Base-by-base conservation (phyloP, 1,140 invertebrate genomes). In the Drosophila paulistorum region DNA sequence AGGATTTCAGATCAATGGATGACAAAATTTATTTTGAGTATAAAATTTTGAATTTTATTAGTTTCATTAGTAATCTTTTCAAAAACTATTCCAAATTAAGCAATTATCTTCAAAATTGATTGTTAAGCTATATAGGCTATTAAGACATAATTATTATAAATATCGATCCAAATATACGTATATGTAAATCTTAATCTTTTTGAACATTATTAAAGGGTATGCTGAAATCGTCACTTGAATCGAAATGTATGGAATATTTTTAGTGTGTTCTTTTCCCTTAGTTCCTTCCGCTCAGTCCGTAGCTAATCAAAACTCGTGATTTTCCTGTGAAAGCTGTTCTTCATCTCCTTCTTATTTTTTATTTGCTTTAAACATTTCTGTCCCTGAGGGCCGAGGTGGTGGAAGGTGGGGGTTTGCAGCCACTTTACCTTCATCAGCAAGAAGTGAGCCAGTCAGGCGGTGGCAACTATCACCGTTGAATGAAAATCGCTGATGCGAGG, bases 401-500 rank as follows among this genome's bases (percentile, higher is more conserved):
- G 65, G 58, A 60, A 61, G 74, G 6, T 7, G 45, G 9, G 74
- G 57, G 23, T 26, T 74, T 69, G 60, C 57, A 71, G 74, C 42
- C 41, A 41, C 42, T 59, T 41, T 51, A 63, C 74, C 65, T 71
- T 71, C 75, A 45, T 23, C 61, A 41, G 14, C 23, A 26, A 45
- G 14, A 51, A 48, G 62, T 65, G 30, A 54, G 17, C 17, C 45
- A 51, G 45, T 23, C 45, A 51, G 45, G 45, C 45, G 45, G 7
- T 65, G 59, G 63, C 82, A 83, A 77, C 79, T 86, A 86, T 86
- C 82, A 87, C 79, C 69, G 80, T 77, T 89, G 80, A 89, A 77
- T 78, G 64, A 89, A 89, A 89, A 81, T 87, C 80, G 84, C 84
- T 87, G 84, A 87, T 84, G 84, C 80, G 75, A 69, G 71, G 64